Evolutionary conservation across 1,140 invertebrate species (phyloP), one percentile per base, ranked within the genome.

Genomic region (Ganaspis sp.): DNA sequence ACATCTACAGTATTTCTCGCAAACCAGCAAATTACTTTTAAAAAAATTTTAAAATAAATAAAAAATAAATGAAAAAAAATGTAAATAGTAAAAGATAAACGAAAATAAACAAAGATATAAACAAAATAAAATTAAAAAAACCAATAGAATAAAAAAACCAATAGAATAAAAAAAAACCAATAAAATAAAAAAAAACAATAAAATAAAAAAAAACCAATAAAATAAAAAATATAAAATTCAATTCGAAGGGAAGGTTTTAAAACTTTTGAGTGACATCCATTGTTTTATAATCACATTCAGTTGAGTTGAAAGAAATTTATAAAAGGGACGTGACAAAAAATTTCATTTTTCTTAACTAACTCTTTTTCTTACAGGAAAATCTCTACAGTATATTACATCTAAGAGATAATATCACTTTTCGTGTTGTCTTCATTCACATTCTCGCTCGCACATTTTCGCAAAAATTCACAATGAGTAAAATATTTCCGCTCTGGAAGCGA

Each of bases 391-490:
- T 64, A 34, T 64, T 64, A 64, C 58, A 64, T 64, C 26, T 64
- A 64, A 29, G 23, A 64, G 26, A 64, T 64, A 64, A 64, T 64
- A 64, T 64, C 58, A 64, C 58, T 64, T 64, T 64, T 64, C 58
- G 26, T 64, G 58, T 64, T 64, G 11, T 64, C 21, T n/a, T 64
- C 15, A 64, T 11, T 64, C 23, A 26, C 15, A 64, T 29, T 29
- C 26, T 29, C 58, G 26, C 58, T 64, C 5, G 23, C 26, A 29
- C 26, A 64, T 29, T 29, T 29, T 64, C 58, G 11, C 26, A n/a
- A 26, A 26, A 64, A 34, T 26, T 29, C 58, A 64, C 21, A 64
- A 21, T 4, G 11, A 5, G 5, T 12, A 64, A 64, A 64, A 64
- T 64, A 64, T 29, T 34, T 64, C 26, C 23, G 26, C 58, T 64